Percentiles rank a stretch among this genome's conserved stretches.
Conservation (phyloP, 2,113 vertebrate genomes). For the Scatophagus argus region DNA sequence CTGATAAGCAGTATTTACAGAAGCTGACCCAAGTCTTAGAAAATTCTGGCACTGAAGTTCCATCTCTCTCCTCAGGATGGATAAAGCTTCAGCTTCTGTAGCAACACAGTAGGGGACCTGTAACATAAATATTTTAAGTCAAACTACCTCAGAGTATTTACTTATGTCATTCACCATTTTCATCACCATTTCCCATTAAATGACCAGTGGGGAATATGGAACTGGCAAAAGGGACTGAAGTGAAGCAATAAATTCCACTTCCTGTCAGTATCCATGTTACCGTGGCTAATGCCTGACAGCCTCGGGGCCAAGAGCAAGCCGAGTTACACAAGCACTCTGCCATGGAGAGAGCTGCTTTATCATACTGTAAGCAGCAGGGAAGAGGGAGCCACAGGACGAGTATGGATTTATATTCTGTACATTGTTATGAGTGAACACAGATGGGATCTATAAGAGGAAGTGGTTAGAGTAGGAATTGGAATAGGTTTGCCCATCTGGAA, state of each 20-base stretch:
- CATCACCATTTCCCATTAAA: constrained; percentile 52
- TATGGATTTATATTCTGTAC: constrained; percentile 50
- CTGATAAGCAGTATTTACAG: background rate
- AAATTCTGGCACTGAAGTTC: background rate
- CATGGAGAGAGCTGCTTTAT: constrained; percentile 57
- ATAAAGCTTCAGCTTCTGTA: background rate
- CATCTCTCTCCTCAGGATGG: background rate
- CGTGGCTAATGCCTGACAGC: constrained; percentile 52
- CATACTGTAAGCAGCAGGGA: constrained; percentile 24
- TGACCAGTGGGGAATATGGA: constrained; percentile 29
- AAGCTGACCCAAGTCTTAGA: background rate
- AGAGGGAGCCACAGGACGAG: constrained; percentile 2
- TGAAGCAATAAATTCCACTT: constrained; percentile 58
- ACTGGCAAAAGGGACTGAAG: constrained; percentile 36
- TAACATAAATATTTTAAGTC: constrained; percentile 31
- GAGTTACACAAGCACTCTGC: constrained; percentile 44
- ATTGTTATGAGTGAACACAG: constrained; percentile 42
- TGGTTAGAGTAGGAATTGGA: background rate
- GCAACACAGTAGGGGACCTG: background rate
- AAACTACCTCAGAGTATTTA: constrained; percentile 51
- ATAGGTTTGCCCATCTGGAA: constrained; percentile 11
- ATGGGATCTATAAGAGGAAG: constrained; percentile 3
- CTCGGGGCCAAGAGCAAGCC: constrained; percentile 34
- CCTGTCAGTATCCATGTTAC: constrained; percentile 63
- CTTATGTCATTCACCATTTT: constrained; percentile 41